These are phyloP conservation scores for Nasonia longicornis DNA, from an alignment of 1,140 invertebrate genomes.

Conservation along the genomic window DNA sequence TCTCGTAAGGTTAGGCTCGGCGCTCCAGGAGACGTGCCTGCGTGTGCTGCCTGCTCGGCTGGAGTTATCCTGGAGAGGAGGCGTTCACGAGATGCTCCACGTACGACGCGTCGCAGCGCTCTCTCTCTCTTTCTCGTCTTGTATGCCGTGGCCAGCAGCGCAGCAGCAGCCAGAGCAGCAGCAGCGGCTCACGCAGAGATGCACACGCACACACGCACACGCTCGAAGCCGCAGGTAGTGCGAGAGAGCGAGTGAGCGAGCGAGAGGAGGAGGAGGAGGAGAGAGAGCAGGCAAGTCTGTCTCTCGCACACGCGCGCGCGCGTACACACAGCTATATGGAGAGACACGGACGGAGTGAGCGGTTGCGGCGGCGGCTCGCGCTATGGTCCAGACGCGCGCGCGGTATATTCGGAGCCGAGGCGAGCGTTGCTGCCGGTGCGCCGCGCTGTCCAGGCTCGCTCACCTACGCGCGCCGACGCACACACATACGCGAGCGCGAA, in stretches of 20 bases:
- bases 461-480: slow-evolving; percentile 30
- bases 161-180: slow-evolving; percentile 17
- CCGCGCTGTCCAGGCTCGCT: slow-evolving; percentile 27
- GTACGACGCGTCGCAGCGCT: slow-evolving; percentile 39
- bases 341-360: neutral
- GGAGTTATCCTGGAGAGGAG: slow-evolving; percentile 16
- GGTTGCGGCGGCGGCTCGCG: slow-evolving; percentile 21
- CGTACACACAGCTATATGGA: neutral
- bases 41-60: neutral
- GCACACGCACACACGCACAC: slow-evolving; percentile 24
- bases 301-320: no score
- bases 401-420: slow-evolving; percentile 44
- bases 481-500: neutral
- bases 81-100: slow-evolving; percentile 41
- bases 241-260: slow-evolving; percentile 12
- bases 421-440: slow-evolving; percentile 24
- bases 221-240: neutral
- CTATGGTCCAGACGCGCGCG: slow-evolving; percentile 33
- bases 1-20: neutral
- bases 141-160: slow-evolving; percentile 14
- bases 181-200: slow-evolving; percentile 29
- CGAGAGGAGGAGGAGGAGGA: neutral
- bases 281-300: neutral
- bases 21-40: neutral
- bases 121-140: slow-evolving; percentile 41